Conservation (phyloP, 1,140 invertebrate genomes). For the Schlechtendalia chinensis region DNA sequence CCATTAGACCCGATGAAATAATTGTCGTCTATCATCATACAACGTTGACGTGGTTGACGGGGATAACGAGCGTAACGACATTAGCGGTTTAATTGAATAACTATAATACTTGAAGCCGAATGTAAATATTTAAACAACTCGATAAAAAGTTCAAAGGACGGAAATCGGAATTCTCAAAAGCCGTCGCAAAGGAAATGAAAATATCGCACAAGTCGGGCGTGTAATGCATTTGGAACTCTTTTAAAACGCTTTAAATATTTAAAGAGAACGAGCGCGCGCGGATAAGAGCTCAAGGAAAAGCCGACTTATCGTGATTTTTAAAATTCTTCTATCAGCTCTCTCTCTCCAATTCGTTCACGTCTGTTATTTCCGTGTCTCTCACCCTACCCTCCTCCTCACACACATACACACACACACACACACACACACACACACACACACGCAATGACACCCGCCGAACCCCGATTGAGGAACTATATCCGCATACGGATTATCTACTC, state of each 20-base stretch:
- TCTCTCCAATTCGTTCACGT: neutral
- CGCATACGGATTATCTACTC: neutral
- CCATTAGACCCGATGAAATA: no score
- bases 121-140: conserved; percentile 27
- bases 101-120: neutral
- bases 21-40: no score
- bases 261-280: neutral
- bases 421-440: no score
- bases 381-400: no score
- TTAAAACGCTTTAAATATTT: conserved; percentile 34
- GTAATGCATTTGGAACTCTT: conserved; percentile 27
- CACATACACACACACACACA: no score
- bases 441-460: no score
- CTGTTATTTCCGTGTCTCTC: neutral
- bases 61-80: neutral
- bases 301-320: conserved; percentile 38
- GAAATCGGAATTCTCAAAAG: conserved; percentile 1
- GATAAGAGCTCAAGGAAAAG: conserved; percentile 28
- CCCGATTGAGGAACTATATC: no score
- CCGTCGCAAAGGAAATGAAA: conserved; percentile 9
- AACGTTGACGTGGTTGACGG: no score
- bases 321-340: neutral
- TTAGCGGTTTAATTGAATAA: neutral
- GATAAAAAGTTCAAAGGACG: conserved; percentile 5
- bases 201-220: conserved; percentile 20